Conservation (phyloP, 2,888 invertebrate species). For the Noctua janthe region DNA sequence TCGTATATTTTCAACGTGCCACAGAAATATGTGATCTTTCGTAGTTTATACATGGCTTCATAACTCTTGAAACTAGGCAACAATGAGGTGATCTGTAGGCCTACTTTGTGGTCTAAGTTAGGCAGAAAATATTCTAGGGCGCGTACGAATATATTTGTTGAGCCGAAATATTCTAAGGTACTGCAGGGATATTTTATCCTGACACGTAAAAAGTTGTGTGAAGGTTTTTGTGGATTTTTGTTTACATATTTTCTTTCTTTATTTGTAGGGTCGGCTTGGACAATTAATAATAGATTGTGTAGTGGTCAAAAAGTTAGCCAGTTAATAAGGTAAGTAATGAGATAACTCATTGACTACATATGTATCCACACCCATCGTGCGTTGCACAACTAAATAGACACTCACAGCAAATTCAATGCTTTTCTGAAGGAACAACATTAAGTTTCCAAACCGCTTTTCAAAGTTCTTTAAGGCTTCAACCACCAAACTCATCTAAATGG, state of each 20-base stretch:
- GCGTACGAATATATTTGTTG: conserved; percentile 39
- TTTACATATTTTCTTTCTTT: neutral
- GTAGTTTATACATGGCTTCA: conserved; percentile 58
- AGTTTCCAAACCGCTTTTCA: neutral
- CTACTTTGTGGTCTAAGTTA: conserved; percentile 49
- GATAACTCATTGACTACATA: neutral
- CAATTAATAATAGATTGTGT: neutral
- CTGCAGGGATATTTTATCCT: conserved; percentile 18
- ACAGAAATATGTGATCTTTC: conserved; percentile 56
- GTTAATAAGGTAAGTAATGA: neutral
- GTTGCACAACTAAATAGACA: neutral
- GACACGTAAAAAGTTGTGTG: conserved; percentile 12
- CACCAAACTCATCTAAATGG: neutral
- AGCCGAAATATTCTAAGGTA: conserved; percentile 29
- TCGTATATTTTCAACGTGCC: conserved; percentile 48
- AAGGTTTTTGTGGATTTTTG: neutral
- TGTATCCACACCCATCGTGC: neutral
- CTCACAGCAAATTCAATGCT: neutral
- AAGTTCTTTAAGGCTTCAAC: neutral
- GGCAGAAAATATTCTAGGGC: conserved; percentile 35
- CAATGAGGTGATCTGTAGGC: conserved; percentile 63
- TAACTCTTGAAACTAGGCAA: conserved; percentile 47
- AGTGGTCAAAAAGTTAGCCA: neutral
- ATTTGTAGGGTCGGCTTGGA: neutral
- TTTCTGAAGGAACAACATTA: neutral